phyloP scores from a whole-genome alignment of 2,797 vertebrate genomes.

The Pseudochaenichthys georgianus region DNA sequence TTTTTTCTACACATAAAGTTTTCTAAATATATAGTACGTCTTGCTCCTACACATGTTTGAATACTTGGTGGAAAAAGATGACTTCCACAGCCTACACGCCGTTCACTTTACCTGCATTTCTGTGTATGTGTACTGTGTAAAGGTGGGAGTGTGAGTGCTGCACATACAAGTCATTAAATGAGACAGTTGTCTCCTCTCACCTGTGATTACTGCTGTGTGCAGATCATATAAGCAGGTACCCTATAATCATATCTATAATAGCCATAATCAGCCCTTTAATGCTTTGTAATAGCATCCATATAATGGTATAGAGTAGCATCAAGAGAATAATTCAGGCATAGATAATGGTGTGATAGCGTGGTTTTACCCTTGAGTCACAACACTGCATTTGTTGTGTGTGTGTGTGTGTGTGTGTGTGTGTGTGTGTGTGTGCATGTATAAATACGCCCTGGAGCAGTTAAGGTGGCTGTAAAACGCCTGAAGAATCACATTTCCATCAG shows the following conservation, averaged over 20 bases:
- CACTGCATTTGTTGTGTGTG: slow-evolving; percentile 76
- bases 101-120: slow-evolving; percentile 12
- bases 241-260: slow-evolving; percentile 84
- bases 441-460: slow-evolving; percentile 74
- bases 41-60: neutral
- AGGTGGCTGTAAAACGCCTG: slow-evolving; percentile 80
- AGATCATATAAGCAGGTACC: slow-evolving; percentile 81
- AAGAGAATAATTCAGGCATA: slow-evolving; percentile 82
- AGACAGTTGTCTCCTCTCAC: slow-evolving; percentile 80
- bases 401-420: slow-evolving; percentile 57
- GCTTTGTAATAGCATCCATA: slow-evolving; percentile 82
- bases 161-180: slow-evolving; percentile 72
- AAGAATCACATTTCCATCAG: slow-evolving; percentile 76
- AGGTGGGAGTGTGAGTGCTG: slow-evolving; percentile 53
- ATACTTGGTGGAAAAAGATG: neutral
- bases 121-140: slow-evolving; percentile 30
- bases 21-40: neutral
- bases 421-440: slow-evolving; percentile 57
- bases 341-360: slow-evolving; percentile 78
- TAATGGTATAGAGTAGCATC: slow-evolving; percentile 82
- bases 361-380: slow-evolving; percentile 85
- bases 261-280: slow-evolving; percentile 83
- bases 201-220: slow-evolving; percentile 84
- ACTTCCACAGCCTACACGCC: neutral
- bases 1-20: neutral